Conservation (phyloP, 2,113 vertebrate genomes). For the Felis catus region F.catus_Fca126_mat1.0 CM031413.1:50532501-50533000, state of each 20-base stretch:
- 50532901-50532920: background rate
- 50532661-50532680: background rate
- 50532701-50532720: background rate
- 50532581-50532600: background rate
- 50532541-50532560: background rate
- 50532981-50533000: background rate
- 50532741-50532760: background rate
- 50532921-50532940: background rate
- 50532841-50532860: background rate
- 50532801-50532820: background rate
- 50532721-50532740: background rate
- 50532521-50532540: background rate
- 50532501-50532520: background rate
- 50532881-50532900: background rate
- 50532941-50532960: background rate
- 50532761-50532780: background rate
- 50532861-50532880: background rate
- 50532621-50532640: background rate
- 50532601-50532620: background rate
- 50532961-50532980: background rate
- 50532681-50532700: background rate
- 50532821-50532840: background rate
- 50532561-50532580: background rate
- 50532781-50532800: background rate
- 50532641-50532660: background rate